Base-by-base conservation (phyloP, 2,888 invertebrate species). In the Notodonta dromedarius region DNA sequence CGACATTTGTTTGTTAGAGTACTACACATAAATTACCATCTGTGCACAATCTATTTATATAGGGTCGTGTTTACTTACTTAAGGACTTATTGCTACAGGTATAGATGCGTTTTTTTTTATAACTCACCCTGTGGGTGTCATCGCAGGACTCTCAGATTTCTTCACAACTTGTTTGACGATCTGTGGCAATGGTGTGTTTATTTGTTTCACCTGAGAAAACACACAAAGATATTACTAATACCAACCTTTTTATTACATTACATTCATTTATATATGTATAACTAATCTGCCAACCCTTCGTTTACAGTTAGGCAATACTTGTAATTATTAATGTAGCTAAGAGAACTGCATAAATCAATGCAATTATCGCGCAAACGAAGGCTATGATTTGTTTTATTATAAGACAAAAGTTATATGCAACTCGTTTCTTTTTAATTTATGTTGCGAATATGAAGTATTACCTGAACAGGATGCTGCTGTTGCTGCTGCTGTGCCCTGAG, bases 41-140 rank as follows among this genome's bases (percentile, higher is more conserved):
- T 24, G 24, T 24, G 24, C 24, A 24, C 2, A 24, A 24, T 24
- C 24, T 24, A 24, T 24, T 2, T 24, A 24, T 24, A 24, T 24
- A 24, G 24, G 24, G 24, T 24, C 1, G 24, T 24, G 4, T 35
- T 35, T 35, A 35, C 6, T 35, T 35, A 24, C 24, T 24, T 24
- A 24, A 35, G 35, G 7, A 6, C 35, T 35, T 35, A 6, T 6
- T 35, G 35, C 35, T 35, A 35, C 24, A 2, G 35, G 35, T 9
- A 9, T 4, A 12, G 42, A 4, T 42, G 2, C 9, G 11, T 9
- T 42, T 42, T 42, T 42, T 48, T 0, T 5, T 48, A 4, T 0
- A 52, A 61, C 87, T 87, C 89, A 94, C 90, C 94, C 92, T 61
- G 92, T 82, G 12, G 94, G 88, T 14, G 94, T 91, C 53, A 91